Evolutionary conservation across 1,140 invertebrate species (phyloP), one percentile per base, ranked within the genome.

Genomic region (Aphaenogaster ashmeadi): DNA sequence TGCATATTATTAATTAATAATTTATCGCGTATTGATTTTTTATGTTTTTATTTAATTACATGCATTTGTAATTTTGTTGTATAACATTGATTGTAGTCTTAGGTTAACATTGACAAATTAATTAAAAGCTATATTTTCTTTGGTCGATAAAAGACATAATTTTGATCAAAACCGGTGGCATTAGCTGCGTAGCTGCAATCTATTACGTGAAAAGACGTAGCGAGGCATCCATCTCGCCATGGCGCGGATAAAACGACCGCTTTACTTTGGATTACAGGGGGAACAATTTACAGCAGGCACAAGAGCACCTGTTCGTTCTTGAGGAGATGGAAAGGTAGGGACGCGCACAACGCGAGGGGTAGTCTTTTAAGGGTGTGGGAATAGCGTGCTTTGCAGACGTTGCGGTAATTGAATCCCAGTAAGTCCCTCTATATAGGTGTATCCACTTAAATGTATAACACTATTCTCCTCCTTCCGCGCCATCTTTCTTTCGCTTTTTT

Each of bases 391-490:
- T 94, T 91, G 92, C 94, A 95, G 95, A 94, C 95, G 92, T 95
- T 95, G 95, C 93, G 95, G 95, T 95, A 95, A 95, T 95, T 95
- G 95, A 95, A 95, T 95, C 94, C 93, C 92, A 91, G 93, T 93
- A 94, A 94, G 94, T 93, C 91, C 88, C 90, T 87, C 79, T 92
- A 91, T 92, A 93, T 93, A 92, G 87, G 86, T 91, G 90, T 92
- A 87, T 88, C 58, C 85, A 74, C 78, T 88, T 87, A 83, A 92
- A 89, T 78, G 80, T 91, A 90, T 86, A 93, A 89, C 86, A 86
- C 84, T 90, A 79, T 83, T 86, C 78, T 87, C 86, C 64, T 75
- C 18, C 52, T 56, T 33, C 44, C 56, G 50, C 50, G 15, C 74
- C 72, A 67, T 71, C 71, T 89, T 84, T 67, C 86, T 87, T 81